Evolutionary conservation across 23 tunicate species (phyloP).

Genomic region (Phallusia fumigata): DNA sequence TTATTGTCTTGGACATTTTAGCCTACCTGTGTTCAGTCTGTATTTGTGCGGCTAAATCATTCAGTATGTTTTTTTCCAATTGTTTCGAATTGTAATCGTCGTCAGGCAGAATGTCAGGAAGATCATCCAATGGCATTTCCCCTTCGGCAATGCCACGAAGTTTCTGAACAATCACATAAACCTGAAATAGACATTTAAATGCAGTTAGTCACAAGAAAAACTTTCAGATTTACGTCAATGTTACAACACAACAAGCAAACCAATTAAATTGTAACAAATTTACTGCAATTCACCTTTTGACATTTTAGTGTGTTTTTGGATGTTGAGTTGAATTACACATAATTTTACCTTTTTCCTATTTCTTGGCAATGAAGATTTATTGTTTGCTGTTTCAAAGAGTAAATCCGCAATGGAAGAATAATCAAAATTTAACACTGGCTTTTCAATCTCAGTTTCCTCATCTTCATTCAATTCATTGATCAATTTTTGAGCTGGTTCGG

Average conservation of each 20-base stretch:
- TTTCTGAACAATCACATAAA: conserved; percentile 30
- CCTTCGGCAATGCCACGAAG: conserved; percentile 65
- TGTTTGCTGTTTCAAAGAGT: conserved; percentile 28
- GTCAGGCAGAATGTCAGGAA: conserved; percentile 53
- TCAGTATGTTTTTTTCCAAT: conserved; percentile 27
- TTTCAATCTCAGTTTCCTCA: conserved; percentile 11
- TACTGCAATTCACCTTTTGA: too few species aligned
- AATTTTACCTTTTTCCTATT: conserved; percentile 49
- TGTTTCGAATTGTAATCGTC: conserved; percentile 31
- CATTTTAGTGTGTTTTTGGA: too few species aligned
- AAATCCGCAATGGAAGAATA: conserved; percentile 50
- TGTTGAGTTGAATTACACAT: too few species aligned
- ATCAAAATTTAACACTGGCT: conserved; percentile 27
- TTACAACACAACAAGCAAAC: not conserved
- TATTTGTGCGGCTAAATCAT: conserved; percentile 12
- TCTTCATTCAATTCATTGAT: conserved; percentile 31
- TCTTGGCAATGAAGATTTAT: conserved; percentile 19
- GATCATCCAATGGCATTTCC: conserved; percentile 50
- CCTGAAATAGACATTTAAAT: conserved; percentile 15
- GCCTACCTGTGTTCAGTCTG: conserved; percentile 19
- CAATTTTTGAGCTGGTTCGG: conserved; percentile 49
- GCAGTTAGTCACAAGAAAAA: too few species aligned
- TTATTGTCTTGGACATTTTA: not conserved
- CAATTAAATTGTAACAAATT: too few species aligned
- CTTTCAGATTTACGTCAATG: not conserved